Base-by-base conservation (phyloP, 2,113 vertebrate genomes). In the Aegithalos caudatus region DNA sequence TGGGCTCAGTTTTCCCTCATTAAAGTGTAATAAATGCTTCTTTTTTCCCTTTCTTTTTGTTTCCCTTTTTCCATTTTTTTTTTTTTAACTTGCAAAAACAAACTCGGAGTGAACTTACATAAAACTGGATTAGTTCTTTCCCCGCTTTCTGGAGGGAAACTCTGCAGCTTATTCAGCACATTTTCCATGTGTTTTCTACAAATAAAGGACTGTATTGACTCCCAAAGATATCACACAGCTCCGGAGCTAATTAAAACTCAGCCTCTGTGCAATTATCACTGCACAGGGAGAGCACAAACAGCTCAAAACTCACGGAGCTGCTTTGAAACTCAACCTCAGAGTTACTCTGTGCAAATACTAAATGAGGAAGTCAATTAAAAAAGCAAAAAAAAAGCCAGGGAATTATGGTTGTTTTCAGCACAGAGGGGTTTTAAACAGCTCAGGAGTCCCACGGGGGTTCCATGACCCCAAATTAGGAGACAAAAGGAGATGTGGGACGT, bases 21-120 rank as follows among this genome's bases (percentile, higher is more conserved):
- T 97, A 92, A 45, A 92, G 37, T 85, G 57, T 94, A 97, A 97
- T 91, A 95, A 95, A 97, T 95, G 71, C 57, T 72, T 28, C 15
- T 65, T 69, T 61, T 77, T 14, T 21, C 6, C 12, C 37, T 78
- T 87, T 62, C 3, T 65, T 67, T 73, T 56, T 67, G 33, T 87
- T 93, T 69, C 28, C 7, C 17, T 50, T 81, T 73, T 84, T 17
- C 25, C 20, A 62, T 47, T 18, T 85, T 70, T 86, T 81, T 88
- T 48, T 80, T 88, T 50, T 58, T 25, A 20, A 48, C 50, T 82
- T 61, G 50, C 31, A 19, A 85, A 95, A 95, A 87, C 67, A 94
- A 94, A 94, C 74, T 94, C 9, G 0, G 16, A 72, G 62, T 3
- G 9, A 96, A 84, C 38, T 93, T 58, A 47, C 44, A 71, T 47